phyloP scores from a whole-genome alignment of 2,113 vertebrate genomes.

The Dolichotis patagonum region DNA sequence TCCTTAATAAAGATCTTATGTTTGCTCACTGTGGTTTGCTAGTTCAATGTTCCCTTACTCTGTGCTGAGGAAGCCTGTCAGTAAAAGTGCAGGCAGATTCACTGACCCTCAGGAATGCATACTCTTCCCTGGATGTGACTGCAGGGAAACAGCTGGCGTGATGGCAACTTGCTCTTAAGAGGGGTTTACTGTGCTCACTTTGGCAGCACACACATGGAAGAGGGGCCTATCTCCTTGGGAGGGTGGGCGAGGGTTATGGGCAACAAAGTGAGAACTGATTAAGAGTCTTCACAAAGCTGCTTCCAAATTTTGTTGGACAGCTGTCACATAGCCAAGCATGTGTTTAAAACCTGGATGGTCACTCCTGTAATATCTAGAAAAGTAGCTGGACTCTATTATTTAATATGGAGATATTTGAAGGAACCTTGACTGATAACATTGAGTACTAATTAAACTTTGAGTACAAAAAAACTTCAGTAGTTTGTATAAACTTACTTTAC shows the following conservation, averaged over 20 bases:
- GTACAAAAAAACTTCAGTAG: background rate
- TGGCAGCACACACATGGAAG: background rate
- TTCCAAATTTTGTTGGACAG: background rate
- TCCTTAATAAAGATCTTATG: background rate
- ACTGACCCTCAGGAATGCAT: background rate
- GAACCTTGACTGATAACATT: background rate
- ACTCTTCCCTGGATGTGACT: background rate
- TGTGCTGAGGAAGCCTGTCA: background rate
- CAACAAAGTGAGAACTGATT: background rate
- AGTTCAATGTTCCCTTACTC: background rate
- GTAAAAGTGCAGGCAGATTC: background rate
- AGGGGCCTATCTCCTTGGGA: too few relatives aligned
- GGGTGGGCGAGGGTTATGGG: fast-evolving
- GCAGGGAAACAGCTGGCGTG: background rate
- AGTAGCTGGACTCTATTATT: background rate
- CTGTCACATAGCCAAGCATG: background rate
- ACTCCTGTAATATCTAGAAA: background rate
- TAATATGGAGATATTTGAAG: background rate
- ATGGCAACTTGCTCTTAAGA: background rate
- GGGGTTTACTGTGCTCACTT: background rate
- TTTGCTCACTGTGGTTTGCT: background rate
- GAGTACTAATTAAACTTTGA: background rate
- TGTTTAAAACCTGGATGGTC: background rate
- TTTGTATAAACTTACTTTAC: background rate
- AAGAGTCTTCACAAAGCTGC: too few relatives aligned